Conservation (phyloP, 2,888 invertebrate genomes). For the Acanthacorydalis orientalis region DNA sequence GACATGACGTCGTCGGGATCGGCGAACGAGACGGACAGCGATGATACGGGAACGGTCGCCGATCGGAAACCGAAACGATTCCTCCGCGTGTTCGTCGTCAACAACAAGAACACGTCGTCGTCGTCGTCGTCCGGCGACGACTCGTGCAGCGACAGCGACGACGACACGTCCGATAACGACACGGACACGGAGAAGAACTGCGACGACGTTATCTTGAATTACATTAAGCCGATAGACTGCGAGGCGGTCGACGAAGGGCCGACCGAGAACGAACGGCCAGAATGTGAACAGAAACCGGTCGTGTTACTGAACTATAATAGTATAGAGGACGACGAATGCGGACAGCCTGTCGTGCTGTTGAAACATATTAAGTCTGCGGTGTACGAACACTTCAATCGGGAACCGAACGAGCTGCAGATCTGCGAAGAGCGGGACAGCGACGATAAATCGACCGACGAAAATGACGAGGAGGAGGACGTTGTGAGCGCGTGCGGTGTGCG, state of each 20-base stretch:
- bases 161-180: conserved; percentile 47
- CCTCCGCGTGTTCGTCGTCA: conserved; percentile 51
- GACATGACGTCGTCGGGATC: conserved; percentile 18
- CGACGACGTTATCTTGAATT: conserved; percentile 9
- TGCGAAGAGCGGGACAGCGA: too few species aligned
- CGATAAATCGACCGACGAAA: too few species aligned
- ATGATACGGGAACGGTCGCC: conserved; percentile 37
- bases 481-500: too few species aligned
- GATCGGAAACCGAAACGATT: conserved; percentile 36
- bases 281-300: background rate
- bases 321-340: background rate
- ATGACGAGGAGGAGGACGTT: too few species aligned
- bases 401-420: too few species aligned
- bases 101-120: conserved; percentile 38
- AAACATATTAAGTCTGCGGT: conserved; percentile 4
- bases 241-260: background rate
- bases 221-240: background rate
- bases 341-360: conserved; percentile 7
- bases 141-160: conserved; percentile 31
- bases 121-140: conserved; percentile 17
- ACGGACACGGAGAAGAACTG: conserved; percentile 33
- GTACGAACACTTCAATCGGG: background rate
- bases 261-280: background rate
- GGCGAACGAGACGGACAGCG: conserved; percentile 26
- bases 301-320: background rate